Evolutionary conservation across 2,113 vertebrate genomes (phyloP), one percentile per base, ranked within the genome.

Genomic region (Poicephalus meyeri): DNA sequence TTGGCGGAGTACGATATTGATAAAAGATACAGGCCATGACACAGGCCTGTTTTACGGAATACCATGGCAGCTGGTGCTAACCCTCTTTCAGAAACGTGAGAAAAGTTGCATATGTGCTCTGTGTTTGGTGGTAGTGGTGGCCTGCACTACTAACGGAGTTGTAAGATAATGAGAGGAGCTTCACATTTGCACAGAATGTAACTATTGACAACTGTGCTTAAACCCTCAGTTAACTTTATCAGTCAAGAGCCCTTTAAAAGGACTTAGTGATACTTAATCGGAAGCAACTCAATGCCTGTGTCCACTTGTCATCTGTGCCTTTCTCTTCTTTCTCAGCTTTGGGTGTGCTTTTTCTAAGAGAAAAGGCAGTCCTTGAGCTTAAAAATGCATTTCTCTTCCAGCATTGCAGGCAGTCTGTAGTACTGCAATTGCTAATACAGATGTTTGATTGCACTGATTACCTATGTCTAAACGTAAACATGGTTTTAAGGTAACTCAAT

Each of bases 31-130:
- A 70, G 23, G 17, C 41, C 46, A 0, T 82, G 21, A 5, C 41
- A 70, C 26, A 8, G n/a, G 50, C 13, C 14, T 63, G 69, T 86
- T 60, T 71, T 53, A 42, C 23, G 55, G 71, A 63, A 70, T 63
- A 24, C 31, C 15, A 29, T 23, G 31, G 28, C 29, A 81, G 26
- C 39, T 83, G 31, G 33, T 68, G 50, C 47, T 80, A 29, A 44
- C 16, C 2, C 4, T 71, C 11, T 72, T 31, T 61, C 23, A 26
- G 69, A 24, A 74, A 33, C 20, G 28, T 0, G 2, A 55, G 42
- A 10, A 37, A 20, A 31, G 3, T 28, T 70, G 50, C 24, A 13
- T 21, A 14, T 0, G 0, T 86, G 37, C 26, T 47, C 25, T 63
- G 26, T 44, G 7, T 55, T 68, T 53, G 9, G 18, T 81, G 58